Conservation (phyloP, 2,113 vertebrate genomes). For the Pundamilia nyererei region DNA sequence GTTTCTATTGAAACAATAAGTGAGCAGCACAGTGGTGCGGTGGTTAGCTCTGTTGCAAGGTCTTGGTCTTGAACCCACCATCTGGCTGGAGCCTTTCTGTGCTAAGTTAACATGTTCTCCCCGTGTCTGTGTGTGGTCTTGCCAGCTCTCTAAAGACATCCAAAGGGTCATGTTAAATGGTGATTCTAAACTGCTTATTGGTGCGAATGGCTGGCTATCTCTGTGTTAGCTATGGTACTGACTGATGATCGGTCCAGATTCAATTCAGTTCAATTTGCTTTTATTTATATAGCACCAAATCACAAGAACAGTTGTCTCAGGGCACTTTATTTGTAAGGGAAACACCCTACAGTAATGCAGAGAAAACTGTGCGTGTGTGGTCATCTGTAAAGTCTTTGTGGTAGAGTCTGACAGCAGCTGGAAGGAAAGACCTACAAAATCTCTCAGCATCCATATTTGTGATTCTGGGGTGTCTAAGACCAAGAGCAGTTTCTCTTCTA, state of each 20-base stretch:
- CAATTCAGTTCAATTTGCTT: not conserved
- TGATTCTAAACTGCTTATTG: not conserved
- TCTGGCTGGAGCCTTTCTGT: not conserved
- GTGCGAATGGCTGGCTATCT: not conserved
- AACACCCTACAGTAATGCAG: not conserved
- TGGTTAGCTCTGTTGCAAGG: not conserved
- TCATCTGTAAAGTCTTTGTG: not conserved
- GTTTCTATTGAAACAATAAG: not conserved
- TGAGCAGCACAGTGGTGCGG: not conserved
- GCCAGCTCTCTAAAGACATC: not conserved
- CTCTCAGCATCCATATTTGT: not conserved
- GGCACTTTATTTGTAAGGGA: not conserved
- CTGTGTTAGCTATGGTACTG: not conserved
- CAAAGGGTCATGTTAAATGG: not conserved
- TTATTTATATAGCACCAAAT: not conserved
- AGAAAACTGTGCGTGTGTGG: not conserved
- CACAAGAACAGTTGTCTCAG: not conserved
- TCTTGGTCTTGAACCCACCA: not conserved
- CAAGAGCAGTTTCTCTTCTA: not conserved
- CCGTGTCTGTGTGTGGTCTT: not conserved
- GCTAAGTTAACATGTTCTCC: not conserved
- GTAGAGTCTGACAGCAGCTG: not conserved
- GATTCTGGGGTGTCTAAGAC: not conserved
- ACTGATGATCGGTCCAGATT: not conserved
- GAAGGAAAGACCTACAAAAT: not conserved